Base-by-base conservation (phyloP, 2,888 invertebrate genomes). In the Agrochola circellaris region DNA sequence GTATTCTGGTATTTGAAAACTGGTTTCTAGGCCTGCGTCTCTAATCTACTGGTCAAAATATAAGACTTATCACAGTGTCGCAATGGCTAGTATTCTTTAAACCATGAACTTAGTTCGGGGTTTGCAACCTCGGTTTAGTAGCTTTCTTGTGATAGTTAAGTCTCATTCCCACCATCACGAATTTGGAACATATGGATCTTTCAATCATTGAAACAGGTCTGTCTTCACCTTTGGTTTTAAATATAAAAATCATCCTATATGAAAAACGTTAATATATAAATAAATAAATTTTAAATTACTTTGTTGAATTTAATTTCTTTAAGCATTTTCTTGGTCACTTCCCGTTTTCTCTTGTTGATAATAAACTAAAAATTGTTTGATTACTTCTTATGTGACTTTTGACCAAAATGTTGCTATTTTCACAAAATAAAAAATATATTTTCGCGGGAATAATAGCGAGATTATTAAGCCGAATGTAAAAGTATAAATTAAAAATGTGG, bases 221-320 rank as follows among this genome's bases (percentile, higher is more conserved):
- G 15, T 20, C 15, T 67, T 66, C 17, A 70, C n/a, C n/a, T 17
- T 45, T 67, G n/a, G 15, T 65, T 13, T 64, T 23, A 26, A 15
- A 23, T 70, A 62, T 30, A 1, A 73, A 20, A 30, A 23, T 17
- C 30, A 42, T 1, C 8, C 0, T 42, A 34, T 8, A 2, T 34
- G 7, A 67, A n/a, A 23, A 34, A 23, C 8, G 13, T 67, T 34
- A 71, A 17, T 34, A 71, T 13, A 20, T 1, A 20, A 45, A 58
- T 58, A 61, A 30, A 76, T 15, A 9, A 77, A 38, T 51, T 42
- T 51, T 58, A 34, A 69, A 58, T 81, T 54, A 82, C 81, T 62
- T 71, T 64, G 71, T 62, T 67, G 20, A 67, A 71, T 38, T 45
- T 82, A 51, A 71, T 82, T 67, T 58, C 38, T 56, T 61, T 66